Evolutionary conservation across 2,113 vertebrate genomes (phyloP).

Genomic region (Galeopterus variegatus): DNA sequence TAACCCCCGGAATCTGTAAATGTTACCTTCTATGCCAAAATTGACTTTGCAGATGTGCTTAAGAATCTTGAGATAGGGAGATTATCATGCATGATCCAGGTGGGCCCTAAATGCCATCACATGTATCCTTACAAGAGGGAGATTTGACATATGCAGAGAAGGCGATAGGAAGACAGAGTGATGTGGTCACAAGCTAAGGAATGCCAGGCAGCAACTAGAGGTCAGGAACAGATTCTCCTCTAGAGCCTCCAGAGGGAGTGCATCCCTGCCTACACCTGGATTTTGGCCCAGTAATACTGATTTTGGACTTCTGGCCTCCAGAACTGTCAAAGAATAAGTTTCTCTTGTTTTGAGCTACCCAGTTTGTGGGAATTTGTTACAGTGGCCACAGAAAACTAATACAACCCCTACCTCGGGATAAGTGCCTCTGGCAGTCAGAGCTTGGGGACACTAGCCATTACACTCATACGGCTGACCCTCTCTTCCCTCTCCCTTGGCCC

Average conservation of each 20-base stretch:
- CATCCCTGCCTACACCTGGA: background rate
- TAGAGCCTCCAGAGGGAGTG: background rate
- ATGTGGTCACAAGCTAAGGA: background rate
- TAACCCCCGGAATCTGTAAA: background rate
- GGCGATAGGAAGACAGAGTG: background rate
- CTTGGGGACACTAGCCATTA: background rate
- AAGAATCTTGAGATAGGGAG: background rate
- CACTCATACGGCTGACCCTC: background rate
- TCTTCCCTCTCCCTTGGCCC: background rate
- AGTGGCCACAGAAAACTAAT: background rate
- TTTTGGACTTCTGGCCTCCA: background rate
- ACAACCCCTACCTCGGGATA: background rate
- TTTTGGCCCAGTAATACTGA: constrained; percentile 22
- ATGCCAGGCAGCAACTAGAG: background rate
- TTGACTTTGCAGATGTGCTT: constrained; percentile 7
- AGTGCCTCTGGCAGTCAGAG: background rate
- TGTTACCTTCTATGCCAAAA: constrained; percentile 11
- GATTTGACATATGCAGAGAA: background rate
- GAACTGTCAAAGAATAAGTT: background rate
- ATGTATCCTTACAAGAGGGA: constrained; percentile 11
- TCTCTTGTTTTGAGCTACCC: background rate
- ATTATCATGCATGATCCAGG: constrained; percentile 21
- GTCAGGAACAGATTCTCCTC: background rate
- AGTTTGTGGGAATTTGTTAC: constrained; percentile 11
- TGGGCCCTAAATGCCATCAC: background rate